A percentile compares a stretch with the other conserved stretches of the same genome.
Conservation (phyloP, 2,888 invertebrate genomes). For the Leucoptera coffeella region DNA sequence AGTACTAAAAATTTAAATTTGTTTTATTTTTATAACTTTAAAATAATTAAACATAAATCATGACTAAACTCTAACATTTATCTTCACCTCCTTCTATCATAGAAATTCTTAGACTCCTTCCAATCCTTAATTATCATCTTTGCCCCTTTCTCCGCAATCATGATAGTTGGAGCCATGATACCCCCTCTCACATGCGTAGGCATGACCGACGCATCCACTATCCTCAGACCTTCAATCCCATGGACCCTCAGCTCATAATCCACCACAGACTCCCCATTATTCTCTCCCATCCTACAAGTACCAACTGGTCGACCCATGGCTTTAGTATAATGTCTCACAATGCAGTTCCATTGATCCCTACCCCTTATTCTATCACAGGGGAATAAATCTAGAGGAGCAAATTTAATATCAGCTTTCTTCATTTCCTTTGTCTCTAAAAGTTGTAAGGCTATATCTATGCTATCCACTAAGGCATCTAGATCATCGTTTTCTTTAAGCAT, state of each 20-base stretch:
- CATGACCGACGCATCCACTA: conserved; percentile 42
- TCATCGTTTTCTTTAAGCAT: conserved; percentile 39
- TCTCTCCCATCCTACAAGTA: conserved; percentile 40
- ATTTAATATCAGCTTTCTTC: conserved; percentile 33
- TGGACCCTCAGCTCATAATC: conserved; percentile 31
- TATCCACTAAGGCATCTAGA: conserved; percentile 33
- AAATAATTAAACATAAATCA: too few relatives aligned
- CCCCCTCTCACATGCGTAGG: conserved; percentile 36
- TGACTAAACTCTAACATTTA: too few relatives aligned
- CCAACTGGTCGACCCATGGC: conserved; percentile 39
- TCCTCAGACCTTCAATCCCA: conserved; percentile 35
- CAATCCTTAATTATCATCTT: conserved; percentile 37
- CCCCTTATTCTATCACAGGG: conserved; percentile 35
- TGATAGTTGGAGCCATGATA: conserved; percentile 31
- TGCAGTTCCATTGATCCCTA: conserved; percentile 45
- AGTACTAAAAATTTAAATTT: too few relatives aligned
- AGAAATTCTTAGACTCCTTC: conserved; percentile 32
- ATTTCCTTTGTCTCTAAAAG: conserved; percentile 37
- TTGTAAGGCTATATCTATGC: conserved; percentile 38
- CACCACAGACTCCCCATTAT: conserved; percentile 31
- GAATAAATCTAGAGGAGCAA: conserved; percentile 36
- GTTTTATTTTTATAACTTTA: too few relatives aligned
- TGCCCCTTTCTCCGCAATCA: conserved; percentile 43
- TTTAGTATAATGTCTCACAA: conserved; percentile 41
- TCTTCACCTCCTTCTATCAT: conserved; percentile 17